phyloP scores from a whole-genome alignment of 2,888 invertebrate species.

The Amphimallon solstitiale region DNA sequence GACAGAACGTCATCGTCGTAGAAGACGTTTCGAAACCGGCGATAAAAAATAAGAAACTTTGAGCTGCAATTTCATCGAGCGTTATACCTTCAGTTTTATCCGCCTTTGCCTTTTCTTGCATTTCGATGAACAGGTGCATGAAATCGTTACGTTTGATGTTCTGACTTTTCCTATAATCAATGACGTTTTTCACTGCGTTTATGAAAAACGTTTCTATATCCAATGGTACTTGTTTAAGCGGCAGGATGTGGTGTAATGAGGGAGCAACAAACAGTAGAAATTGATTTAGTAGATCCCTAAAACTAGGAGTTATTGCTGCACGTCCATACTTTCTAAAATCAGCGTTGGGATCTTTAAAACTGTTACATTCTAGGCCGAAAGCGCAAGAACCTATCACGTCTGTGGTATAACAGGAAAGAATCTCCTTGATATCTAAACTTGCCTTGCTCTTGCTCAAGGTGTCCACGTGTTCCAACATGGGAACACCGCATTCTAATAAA shows the following conservation, averaged over 20 bases:
- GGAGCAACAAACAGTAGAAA: background rate
- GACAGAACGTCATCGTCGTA: conserved; percentile 57
- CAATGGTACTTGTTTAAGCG: background rate
- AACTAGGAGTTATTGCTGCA: background rate
- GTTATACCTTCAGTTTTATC: conserved; percentile 4
- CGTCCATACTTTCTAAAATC: conserved; percentile 32
- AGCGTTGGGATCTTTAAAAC: conserved; percentile 49
- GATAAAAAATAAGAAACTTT: conserved; percentile 60
- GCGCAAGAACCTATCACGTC: conserved; percentile 70
- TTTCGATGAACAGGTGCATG: background rate
- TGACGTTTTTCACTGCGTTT: background rate
- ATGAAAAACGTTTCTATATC: background rate
- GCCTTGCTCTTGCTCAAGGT: conserved; percentile 20
- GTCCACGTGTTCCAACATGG: conserved; percentile 11
- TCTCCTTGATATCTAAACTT: conserved; percentile 59
- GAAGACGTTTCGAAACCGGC: conserved; percentile 64
- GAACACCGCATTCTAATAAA: conserved; percentile 27
- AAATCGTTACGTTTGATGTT: background rate
- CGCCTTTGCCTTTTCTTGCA: background rate
- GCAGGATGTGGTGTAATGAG: background rate
- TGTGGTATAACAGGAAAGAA: conserved; percentile 68
- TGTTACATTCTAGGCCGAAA: conserved; percentile 70
- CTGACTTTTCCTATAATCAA: background rate
- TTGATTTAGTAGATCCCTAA: background rate
- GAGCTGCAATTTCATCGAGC: conserved; percentile 50